Conservation (phyloP, 2,113 vertebrate species). For the Sigmodon hispidus region DNA sequence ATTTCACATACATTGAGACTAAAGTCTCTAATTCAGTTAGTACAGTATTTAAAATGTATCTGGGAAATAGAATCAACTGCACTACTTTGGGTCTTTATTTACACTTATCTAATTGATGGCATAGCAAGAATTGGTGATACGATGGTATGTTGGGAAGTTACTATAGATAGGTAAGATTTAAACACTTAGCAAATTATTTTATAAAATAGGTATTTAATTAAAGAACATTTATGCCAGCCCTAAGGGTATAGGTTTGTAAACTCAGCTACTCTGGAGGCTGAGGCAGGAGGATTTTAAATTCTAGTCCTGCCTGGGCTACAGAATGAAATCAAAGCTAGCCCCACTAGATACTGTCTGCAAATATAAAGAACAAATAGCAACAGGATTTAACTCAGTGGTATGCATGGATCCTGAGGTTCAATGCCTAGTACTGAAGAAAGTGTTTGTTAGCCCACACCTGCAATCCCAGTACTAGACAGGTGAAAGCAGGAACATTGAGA, state of each 20-base stretch:
- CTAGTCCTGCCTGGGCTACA: not conserved
- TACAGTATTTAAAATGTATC: constrained; percentile 8
- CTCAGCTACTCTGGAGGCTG: not conserved
- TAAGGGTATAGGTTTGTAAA: not conserved
- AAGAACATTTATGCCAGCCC: not conserved
- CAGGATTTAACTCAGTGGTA: not conserved
- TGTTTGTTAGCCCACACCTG: not conserved
- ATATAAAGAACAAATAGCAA: not conserved
- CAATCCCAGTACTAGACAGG: not conserved
- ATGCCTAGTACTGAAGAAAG: not conserved
- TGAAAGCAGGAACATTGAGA: not conserved
- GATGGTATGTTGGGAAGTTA: not conserved
- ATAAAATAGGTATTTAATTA: not conserved
- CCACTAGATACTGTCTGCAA: not conserved
- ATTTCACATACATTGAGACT: not conserved
- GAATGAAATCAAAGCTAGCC: not conserved
- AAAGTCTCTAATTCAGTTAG: constrained; percentile 27
- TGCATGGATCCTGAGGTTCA: not conserved
- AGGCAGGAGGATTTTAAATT: not conserved
- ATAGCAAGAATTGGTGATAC: not conserved
- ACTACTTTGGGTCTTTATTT: not conserved
- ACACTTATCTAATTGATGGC: not conserved
- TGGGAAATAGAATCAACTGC: not conserved
- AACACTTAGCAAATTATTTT: not conserved
- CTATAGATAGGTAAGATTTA: not conserved